These are phyloP conservation scores for Semotilus atromaculatus DNA, from an alignment of 2,797 vertebrate genomes.

Conservation along the genomic window DNA sequence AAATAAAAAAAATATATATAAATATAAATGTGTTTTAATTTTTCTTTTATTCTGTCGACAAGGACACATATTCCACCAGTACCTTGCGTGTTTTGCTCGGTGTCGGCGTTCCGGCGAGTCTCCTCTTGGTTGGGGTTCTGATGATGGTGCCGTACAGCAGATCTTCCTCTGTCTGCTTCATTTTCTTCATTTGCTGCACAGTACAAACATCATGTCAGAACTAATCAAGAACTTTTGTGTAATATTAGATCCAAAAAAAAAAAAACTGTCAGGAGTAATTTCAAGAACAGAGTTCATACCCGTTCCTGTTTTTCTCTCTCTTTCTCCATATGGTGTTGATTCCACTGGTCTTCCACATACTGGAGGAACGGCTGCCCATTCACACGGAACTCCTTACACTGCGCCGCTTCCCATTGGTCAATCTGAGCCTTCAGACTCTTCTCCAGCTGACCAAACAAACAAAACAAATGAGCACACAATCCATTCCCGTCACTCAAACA, in stretches of 20 bases:
- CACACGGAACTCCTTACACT: slow-evolving; percentile 79
- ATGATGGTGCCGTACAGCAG: slow-evolving; percentile 86
- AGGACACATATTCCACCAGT: background rate
- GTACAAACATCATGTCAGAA: background rate
- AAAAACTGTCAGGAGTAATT: background rate
- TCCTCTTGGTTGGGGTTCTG: slow-evolving; percentile 83
- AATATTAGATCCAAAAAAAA: background rate
- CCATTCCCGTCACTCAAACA: background rate
- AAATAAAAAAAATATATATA: no score
- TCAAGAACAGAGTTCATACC: slow-evolving; percentile 67
- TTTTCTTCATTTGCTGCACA: slow-evolving; percentile 90
- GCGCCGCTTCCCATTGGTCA: slow-evolving; percentile 84
- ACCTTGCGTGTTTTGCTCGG: slow-evolving; percentile 89
- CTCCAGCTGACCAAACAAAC: slow-evolving; percentile 81
- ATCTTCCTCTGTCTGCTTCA: slow-evolving; percentile 86
- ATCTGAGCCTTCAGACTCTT: slow-evolving; percentile 84
- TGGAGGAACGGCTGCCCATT: slow-evolving; percentile 87
- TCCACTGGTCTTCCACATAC: slow-evolving; percentile 88
- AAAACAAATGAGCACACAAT: slow-evolving; percentile 1
- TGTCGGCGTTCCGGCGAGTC: slow-evolving; percentile 70
- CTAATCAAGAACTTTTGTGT: background rate
- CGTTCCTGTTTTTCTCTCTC: slow-evolving; percentile 90
- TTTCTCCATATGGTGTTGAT: slow-evolving; percentile 82
- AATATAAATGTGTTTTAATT: background rate
- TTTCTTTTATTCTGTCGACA: background rate